Conservation (phyloP, 2,113 vertebrate genomes). For the Prochilodus magdalenae region DNA sequence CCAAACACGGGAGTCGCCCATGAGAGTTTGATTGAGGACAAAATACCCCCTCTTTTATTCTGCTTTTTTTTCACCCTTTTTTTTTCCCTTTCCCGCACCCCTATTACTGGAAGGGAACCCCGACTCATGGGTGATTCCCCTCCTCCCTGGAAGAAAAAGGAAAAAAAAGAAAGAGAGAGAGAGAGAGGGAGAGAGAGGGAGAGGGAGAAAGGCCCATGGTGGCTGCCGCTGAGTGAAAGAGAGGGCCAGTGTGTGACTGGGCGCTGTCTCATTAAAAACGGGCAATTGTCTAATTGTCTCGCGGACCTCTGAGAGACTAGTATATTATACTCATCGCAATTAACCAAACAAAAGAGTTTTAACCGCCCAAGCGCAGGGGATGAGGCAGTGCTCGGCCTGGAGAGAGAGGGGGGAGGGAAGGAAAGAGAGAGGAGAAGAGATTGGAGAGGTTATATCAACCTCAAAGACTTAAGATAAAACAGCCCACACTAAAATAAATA, state of each 20-base stretch:
- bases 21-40: constrained; percentile 61
- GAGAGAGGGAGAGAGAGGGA: constrained; percentile 21
- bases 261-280: constrained; percentile 99
- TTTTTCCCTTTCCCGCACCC: constrained; percentile 64
- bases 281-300: constrained; percentile 99
- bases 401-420: constrained; percentile 50
- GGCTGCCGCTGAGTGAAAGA: constrained; percentile 28
- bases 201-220: constrained; percentile 31
- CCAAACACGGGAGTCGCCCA: constrained; percentile 54
- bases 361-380: constrained; percentile 94
- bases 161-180: not conserved
- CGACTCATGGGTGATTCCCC: constrained; percentile 40
- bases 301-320: constrained; percentile 98
- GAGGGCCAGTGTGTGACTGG: constrained; percentile 71
- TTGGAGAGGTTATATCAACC: constrained; percentile 33
- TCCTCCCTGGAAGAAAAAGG: constrained; percentile 35
- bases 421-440: constrained; percentile 16
- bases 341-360: constrained; percentile 99
- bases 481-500: no score
- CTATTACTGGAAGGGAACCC: constrained; percentile 74
- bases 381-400: constrained; percentile 59
- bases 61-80: constrained; percentile 43
- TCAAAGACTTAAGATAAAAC: constrained; percentile 14
- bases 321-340: constrained; percentile 99
- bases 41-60: constrained; percentile 57